Evolutionary conservation across 2,797 vertebrate species (phyloP).

Genomic region (Pterois miles): DNA sequence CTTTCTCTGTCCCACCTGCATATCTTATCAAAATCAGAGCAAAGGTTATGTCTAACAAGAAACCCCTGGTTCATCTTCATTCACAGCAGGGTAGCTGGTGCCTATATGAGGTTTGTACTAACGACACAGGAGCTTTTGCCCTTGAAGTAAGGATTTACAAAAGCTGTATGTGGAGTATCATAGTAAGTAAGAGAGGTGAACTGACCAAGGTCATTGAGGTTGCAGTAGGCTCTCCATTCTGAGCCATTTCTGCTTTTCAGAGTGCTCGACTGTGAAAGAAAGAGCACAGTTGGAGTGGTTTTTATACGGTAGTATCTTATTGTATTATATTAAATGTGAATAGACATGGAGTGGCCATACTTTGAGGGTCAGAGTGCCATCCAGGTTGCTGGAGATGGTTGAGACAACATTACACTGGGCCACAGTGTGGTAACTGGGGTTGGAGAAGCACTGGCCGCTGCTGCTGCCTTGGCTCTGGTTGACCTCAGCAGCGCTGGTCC

Average conservation of each 20-base stretch:
- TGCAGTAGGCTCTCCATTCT: conserved; percentile 95
- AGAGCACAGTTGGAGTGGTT: conserved; percentile 31
- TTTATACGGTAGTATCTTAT: background rate
- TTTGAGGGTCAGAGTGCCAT: conserved; percentile 91
- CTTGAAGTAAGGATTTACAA: conserved; percentile 46
- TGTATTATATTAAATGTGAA: background rate
- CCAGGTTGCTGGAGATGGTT: conserved; percentile 90
- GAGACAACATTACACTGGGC: conserved; percentile 90
- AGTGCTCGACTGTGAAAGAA: conserved; percentile 69
- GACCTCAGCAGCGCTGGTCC: conserved; percentile 71
- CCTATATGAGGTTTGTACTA: conserved; percentile 30
- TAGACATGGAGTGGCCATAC: conserved; percentile 54
- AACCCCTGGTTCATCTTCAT: conserved; percentile 69
- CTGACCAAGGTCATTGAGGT: conserved; percentile 95
- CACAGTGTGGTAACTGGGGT: conserved; percentile 95
- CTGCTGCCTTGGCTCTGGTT: conserved; percentile 84
- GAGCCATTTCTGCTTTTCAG: conserved; percentile 85
- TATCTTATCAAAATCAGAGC: conserved; percentile 79
- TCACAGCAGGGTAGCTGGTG: conserved; percentile 54
- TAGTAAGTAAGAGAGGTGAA: conserved; percentile 48
- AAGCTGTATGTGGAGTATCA: conserved; percentile 4
- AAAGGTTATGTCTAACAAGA: conserved; percentile 75
- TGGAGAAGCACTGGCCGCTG: conserved; percentile 91
- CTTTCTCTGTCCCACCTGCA: conserved; percentile 44
- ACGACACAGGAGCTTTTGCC: conserved; percentile 33